phyloP scores from a whole-genome alignment of 1,140 invertebrate species.

The Goniozus legneri region DNA sequence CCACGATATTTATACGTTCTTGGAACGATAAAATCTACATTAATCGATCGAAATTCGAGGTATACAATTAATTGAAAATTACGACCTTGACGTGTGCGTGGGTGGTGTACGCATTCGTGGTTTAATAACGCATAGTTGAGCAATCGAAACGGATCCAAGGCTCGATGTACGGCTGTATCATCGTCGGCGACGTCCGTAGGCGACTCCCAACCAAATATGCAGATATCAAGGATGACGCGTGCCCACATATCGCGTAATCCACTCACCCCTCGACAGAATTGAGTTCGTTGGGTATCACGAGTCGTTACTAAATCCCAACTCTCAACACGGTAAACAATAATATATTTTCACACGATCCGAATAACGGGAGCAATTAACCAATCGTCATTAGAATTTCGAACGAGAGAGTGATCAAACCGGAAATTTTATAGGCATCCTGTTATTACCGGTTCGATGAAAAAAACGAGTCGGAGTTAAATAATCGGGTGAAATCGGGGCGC shows the following conservation, averaged over 20 bases:
- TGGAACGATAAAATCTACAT: not conserved
- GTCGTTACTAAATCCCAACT: not conserved
- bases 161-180: not conserved
- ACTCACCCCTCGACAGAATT: no score
- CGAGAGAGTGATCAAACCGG: not conserved
- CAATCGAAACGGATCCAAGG: constrained; percentile 40
- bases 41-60: not conserved
- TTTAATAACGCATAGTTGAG: not conserved
- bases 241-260: no score
- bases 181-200: constrained; percentile 13
- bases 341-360: not conserved
- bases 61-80: not conserved
- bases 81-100: not conserved
- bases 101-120: not conserved
- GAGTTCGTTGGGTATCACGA: not conserved
- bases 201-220: constrained; percentile 33
- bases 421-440: not conserved
- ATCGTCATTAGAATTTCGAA: not conserved
- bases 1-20: no score
- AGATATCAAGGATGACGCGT: constrained; percentile 26
- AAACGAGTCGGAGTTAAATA: not conserved
- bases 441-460: not conserved
- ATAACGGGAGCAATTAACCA: not conserved
- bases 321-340: not conserved
- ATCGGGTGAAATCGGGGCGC: not conserved